Conservation (phyloP, 2,797 vertebrate species). For the Glossophaga mutica region DNA sequence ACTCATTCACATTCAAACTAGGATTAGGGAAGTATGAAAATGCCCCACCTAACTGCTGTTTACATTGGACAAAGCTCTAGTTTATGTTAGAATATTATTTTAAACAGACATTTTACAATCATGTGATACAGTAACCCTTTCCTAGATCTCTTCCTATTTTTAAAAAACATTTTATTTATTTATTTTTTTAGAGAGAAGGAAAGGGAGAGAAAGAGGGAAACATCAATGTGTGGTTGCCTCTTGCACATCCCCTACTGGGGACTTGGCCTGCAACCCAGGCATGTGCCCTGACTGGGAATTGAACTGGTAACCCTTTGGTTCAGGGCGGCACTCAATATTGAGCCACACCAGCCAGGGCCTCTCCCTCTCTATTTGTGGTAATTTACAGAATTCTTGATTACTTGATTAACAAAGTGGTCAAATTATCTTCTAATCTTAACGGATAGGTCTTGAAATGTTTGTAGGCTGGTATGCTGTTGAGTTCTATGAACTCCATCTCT, state of each 20-base stretch:
- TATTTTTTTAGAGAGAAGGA: too few species aligned
- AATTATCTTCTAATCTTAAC: constrained; percentile 30
- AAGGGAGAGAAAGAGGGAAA: too few species aligned
- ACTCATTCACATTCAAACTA: background rate
- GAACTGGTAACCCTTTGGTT: too few species aligned
- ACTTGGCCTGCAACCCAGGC: too few species aligned
- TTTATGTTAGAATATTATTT: constrained; percentile 17
- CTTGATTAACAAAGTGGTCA: background rate
- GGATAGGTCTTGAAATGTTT: constrained; percentile 40
- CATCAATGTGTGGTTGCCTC: too few species aligned
- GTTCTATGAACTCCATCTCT: constrained; percentile 12
- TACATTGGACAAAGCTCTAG: background rate
- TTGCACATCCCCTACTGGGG: too few species aligned
- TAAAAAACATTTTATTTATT: too few species aligned
- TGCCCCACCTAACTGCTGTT: background rate
- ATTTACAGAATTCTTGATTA: constrained; percentile 44
- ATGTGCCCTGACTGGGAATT: too few species aligned
- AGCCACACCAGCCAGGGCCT: too few species aligned
- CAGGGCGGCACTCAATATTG: too few species aligned
- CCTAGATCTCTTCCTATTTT: background rate
- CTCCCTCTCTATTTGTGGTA: background rate
- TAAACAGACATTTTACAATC: background rate
- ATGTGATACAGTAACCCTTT: background rate
- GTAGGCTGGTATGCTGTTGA: background rate
- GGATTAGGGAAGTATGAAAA: constrained; percentile 1